Evolutionary conservation across 2,888 invertebrate species (phyloP), one percentile per base, ranked within the genome.

Genomic region (Drepana falcataria): DNA sequence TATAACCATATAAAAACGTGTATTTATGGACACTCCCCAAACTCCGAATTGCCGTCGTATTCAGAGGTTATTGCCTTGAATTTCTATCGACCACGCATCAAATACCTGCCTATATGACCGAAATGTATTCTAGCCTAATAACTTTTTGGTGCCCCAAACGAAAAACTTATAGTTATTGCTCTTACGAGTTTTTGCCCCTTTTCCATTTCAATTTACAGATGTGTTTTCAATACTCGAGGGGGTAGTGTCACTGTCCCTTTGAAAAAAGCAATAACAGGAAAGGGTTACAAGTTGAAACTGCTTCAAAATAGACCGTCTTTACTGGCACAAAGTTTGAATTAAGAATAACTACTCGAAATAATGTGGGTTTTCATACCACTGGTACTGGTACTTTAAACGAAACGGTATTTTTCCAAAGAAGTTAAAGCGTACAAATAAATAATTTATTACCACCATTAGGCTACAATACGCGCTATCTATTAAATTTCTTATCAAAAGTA

Each of bases 401-500:
- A 21, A 21, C 21, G 21, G 21, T 21, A 21, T 21, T 37, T 37
- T 37, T 37, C 37, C 4, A 4, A 37, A 37, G 37, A 5, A 37
- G 3, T 37, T 37, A 5, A 37, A 37, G 37, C 37, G 21, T 21
- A 21, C 21, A 21, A 21, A 69, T 65, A 51, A 21, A 67, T 66
- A 67, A 73, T 77, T 74, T 71, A 75, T 76, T 75, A 69, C 69
- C 66, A 59, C 74, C 72, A 70, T 74, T 73, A 76, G 68, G 68
- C 73, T 77, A 83, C 76, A 81, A 70, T 75, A 75, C 68, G 63
- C 68, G 74, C 78, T 80, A 79, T 75, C 82, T 75, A 85, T 87
- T 81, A 77, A 83, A 85, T 83, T 79, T 79, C 81, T 86, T 85
- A 85, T 85, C 83, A 80, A 83, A 84, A 82, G 79, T 80, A 75